These are phyloP conservation scores for Lagopus leucura DNA, from an alignment of 2,113 vertebrate species.

Conservation along the genomic window DNA sequence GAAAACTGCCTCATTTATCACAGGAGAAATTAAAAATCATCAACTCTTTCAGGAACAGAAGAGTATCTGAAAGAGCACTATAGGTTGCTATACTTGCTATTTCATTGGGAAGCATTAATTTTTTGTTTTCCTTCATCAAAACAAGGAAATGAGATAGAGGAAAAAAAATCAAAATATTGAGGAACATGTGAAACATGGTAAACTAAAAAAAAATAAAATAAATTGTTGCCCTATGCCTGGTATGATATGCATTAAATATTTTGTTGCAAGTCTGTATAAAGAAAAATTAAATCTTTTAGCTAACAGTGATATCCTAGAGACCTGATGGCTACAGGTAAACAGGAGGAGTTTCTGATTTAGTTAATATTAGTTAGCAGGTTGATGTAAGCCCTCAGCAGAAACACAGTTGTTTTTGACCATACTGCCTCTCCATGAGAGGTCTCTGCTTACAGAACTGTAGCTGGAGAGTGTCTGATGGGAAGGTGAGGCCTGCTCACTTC, in stretches of 20 bases:
- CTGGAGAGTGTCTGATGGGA: neutral
- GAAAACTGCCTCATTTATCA: neutral
- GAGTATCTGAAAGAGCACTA: neutral
- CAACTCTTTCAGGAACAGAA: neutral
- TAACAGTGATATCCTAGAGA: neutral
- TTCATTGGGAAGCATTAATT: neutral
- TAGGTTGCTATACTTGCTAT: rapidly evolving
- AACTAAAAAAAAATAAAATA: neutral
- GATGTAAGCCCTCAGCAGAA: neutral
- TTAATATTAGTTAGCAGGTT: neutral
- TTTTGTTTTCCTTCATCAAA: neutral
- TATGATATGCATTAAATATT: neutral
- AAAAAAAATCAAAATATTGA: neutral
- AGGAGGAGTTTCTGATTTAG: neutral
- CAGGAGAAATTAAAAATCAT: neutral
- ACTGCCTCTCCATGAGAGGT: neutral
- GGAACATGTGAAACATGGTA: neutral
- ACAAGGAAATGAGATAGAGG: neutral
- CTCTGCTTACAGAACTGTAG: neutral
- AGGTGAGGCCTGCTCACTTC: neutral
- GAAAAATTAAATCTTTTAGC: neutral
- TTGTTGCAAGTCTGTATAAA: neutral
- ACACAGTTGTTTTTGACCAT: neutral
- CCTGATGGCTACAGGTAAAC: neutral
- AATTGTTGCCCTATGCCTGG: neutral